Conservation (phyloP, 2,888 invertebrate species). For the Hydropsyche betteni region DNA sequence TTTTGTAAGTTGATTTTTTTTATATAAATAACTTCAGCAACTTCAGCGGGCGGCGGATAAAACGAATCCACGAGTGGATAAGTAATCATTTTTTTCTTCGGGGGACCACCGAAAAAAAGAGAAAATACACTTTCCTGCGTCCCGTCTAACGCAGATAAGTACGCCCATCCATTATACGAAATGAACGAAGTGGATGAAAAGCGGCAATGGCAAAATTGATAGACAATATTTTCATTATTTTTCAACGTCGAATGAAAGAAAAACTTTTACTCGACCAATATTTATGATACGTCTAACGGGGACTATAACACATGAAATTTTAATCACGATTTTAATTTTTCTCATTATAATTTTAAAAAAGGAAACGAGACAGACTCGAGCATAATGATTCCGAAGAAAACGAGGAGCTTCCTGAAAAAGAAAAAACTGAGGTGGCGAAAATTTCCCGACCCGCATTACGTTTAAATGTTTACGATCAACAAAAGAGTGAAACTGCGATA, state of each 20-base stretch:
- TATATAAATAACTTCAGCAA: constrained; percentile 23
- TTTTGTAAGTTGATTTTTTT: constrained; percentile 26
- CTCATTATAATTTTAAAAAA: too few relatives aligned
- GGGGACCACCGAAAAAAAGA: background rate
- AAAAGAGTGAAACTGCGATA: constrained; percentile 28
- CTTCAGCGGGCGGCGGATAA: constrained; percentile 18
- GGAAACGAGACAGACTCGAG: background rate
- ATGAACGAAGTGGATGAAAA: constrained; percentile 31
- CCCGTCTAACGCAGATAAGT: constrained; percentile 30
- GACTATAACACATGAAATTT: too few relatives aligned
- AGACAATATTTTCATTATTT: constrained; percentile 33
- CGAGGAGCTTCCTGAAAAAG: background rate
- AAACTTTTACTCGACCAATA: background rate
- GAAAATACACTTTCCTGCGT: background rate
- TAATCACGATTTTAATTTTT: too few relatives aligned
- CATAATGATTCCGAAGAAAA: background rate
- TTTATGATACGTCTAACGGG: background rate
- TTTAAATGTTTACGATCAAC: constrained; percentile 31
- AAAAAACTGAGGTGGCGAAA: constrained; percentile 1
- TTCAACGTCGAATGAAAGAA: constrained; percentile 13
- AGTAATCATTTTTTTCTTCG: constrained; percentile 28
- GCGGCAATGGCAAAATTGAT: constrained; percentile 25
- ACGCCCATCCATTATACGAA: constrained; percentile 29
- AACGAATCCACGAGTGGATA: constrained; percentile 27
- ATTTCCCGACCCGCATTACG: constrained; percentile 6